These are phyloP conservation scores for Typhlichthys subterraneus DNA, from an alignment of 2,797 vertebrate species.

Conservation along the genomic window DNA sequence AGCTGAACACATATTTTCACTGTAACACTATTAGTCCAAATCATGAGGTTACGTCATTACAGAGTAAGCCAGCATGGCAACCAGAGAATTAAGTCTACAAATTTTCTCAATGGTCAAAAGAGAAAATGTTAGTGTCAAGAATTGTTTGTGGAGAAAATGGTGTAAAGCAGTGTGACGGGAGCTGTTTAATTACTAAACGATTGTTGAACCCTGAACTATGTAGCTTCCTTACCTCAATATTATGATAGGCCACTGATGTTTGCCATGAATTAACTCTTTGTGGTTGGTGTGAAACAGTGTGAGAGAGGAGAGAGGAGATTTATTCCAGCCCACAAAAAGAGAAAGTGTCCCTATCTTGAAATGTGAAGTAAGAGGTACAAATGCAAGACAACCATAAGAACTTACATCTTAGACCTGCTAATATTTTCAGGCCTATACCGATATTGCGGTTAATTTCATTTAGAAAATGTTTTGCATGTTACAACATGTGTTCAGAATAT, in stretches of 20 bases:
- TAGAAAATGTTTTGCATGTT: conserved; percentile 17
- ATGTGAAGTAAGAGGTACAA: conserved; percentile 7
- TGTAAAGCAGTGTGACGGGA: too few species aligned
- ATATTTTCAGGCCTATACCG: not conserved
- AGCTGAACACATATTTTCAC: not conserved
- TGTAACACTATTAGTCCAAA: conserved; percentile 3
- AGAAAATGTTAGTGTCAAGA: conserved; percentile 20
- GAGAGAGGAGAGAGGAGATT: too few species aligned
- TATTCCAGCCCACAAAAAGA: not conserved
- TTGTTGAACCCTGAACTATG: too few species aligned
- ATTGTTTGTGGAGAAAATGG: too few species aligned
- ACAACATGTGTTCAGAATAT: conserved; percentile 4
- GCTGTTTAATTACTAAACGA: too few species aligned
- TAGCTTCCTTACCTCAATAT: too few species aligned
- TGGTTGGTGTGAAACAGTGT: too few species aligned
- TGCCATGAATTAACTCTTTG: too few species aligned
- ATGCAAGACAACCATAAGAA: conserved; percentile 2
- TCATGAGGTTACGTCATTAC: conserved; percentile 18
- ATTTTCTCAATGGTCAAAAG: conserved; percentile 29
- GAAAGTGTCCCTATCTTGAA: not conserved
- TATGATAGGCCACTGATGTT: too few species aligned
- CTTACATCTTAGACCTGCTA: conserved; percentile 4
- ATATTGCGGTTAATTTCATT: conserved; percentile 25
- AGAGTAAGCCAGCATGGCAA: conserved; percentile 10
- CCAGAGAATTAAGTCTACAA: not conserved